Evolutionary conservation across 1,140 invertebrate genomes (phyloP), one percentile per base, ranked within the genome.

Genomic region (Eumaeus atala): DNA sequence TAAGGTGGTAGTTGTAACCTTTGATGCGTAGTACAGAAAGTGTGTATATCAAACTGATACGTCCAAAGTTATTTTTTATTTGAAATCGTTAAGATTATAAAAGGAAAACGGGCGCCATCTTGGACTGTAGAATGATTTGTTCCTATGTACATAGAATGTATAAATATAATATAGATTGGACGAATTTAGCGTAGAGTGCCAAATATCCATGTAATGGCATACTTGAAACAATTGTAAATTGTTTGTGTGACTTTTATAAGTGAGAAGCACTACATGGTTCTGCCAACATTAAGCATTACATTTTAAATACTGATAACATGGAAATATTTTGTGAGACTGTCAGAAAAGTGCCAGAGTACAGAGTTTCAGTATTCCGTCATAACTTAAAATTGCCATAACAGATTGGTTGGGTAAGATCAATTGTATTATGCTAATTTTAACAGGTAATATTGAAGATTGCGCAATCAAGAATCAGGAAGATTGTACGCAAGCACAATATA

Each of bases 101-200:
- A 33, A 16, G 17, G 33, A 34, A 35, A 34, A 40, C 17, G 17
- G 42, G 42, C 21, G 35, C 35, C 18, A 51, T 38, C 36, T 53
- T 14, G 17, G 37, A 40, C 42, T 37, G 10, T 18, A 42, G 21
- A 53, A n/a, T 50, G 11, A 53, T 59, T 75, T 72, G 81, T 84
- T 84, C 81, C 78, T 84, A 84, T 84, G 78, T 84, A 84, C 60
- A 80, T 80, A 84, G 50, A 68, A 44, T 69, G 62, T 66, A 59
- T 69, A 62, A 66, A 64, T 60, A 28, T 49, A 59, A 38, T 53
- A 42, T 44, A 42, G 51, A 40, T 21, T 10, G 34, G 16, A 28
- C 56, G 56, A 56, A 54, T 64, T 56, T 66, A 64, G 64, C 68
- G 75, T 78, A 76, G 74, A 58, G 77, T 81, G 81, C 78, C 81